These are phyloP conservation scores for Dreissena rostriformis DNA, from an alignment of 1,140 invertebrate genomes.

Conservation along the genomic window DNA sequence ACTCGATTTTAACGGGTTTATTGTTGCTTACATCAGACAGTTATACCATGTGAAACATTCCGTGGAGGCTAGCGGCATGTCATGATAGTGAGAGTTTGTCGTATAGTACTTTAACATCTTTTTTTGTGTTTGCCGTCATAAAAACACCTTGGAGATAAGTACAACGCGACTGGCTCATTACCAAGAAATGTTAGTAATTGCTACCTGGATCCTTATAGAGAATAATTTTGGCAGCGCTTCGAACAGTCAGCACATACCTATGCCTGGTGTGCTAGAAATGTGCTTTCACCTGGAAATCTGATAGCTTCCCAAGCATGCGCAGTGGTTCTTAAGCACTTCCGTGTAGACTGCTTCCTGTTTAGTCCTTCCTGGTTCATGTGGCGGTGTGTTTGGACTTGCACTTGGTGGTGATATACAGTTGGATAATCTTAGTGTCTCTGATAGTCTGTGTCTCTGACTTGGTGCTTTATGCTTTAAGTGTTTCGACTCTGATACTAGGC, in stretches of 20 bases:
- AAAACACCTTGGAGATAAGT: no score
- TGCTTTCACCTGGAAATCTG: no score
- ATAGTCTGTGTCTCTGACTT: no score
- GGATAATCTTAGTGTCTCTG: no score
- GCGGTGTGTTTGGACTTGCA: neutral
- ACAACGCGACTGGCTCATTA: neutral
- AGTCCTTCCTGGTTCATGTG: conserved; percentile 2
- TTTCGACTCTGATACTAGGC: neutral
- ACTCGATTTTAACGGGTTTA: no score
- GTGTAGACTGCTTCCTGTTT: neutral
- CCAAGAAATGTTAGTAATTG: conserved; percentile 21
- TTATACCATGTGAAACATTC: no score
- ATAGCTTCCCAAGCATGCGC: neutral
- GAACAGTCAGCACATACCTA: conserved; percentile 30
- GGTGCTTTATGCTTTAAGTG: neutral
- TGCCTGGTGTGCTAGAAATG: neutral
- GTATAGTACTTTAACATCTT: no score
- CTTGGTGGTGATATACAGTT: neutral
- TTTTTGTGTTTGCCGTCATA: no score
- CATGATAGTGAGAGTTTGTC: no score
- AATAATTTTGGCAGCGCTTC: conserved; percentile 5
- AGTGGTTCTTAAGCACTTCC: neutral
- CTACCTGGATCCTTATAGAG: conserved; percentile 27
- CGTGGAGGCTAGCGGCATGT: no score
- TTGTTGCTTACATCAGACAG: no score